phyloP scores from a whole-genome alignment of 1,140 invertebrate species.

The Ericerus pela region DNA sequence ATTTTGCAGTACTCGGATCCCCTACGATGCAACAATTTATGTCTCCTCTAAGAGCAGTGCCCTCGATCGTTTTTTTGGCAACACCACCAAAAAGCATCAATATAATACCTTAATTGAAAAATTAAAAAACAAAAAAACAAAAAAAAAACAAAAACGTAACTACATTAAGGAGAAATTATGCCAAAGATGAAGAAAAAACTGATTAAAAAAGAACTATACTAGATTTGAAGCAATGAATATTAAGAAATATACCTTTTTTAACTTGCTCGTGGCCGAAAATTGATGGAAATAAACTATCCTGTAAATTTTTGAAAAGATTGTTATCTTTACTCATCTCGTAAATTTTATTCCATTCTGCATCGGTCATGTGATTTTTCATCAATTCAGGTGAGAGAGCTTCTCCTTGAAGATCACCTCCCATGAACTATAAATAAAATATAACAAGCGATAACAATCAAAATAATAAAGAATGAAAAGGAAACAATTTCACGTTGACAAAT shows the following conservation, averaged over 20 bases:
- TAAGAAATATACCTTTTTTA: conserved; percentile 50
- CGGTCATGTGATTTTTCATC: conserved; percentile 87
- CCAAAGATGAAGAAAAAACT: neutral
- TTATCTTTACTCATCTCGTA: conserved; percentile 93
- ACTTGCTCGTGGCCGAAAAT: conserved; percentile 98
- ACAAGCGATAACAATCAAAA: conserved; percentile 13
- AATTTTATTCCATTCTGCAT: conserved; percentile 88
- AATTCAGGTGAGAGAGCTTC: conserved; percentile 78
- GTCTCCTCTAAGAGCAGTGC: conserved; percentile 78
- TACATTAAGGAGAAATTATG: too few relatives aligned
- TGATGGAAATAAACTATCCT: conserved; percentile 84
- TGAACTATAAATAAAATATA: conserved; percentile 39
- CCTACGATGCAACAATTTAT: conserved; percentile 97
- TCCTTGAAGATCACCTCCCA: conserved; percentile 54
- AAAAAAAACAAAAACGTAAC: neutral
- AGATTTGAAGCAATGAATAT: neutral
- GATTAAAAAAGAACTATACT: neutral
- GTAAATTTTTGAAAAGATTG: conserved; percentile 83
- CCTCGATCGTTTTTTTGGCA: conserved; percentile 83
- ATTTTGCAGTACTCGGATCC: conserved; percentile 97
- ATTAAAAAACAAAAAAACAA: neutral
- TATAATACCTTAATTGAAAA: conserved; percentile 44
- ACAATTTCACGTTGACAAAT: neutral
- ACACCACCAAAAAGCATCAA: conserved; percentile 98
- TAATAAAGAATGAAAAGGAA: too few relatives aligned